Evolutionary conservation across 64 coral and sea anemone species (phyloP), one percentile per base, ranked within the genome.

Genomic region (Stichodactyla helianthus): DNA sequence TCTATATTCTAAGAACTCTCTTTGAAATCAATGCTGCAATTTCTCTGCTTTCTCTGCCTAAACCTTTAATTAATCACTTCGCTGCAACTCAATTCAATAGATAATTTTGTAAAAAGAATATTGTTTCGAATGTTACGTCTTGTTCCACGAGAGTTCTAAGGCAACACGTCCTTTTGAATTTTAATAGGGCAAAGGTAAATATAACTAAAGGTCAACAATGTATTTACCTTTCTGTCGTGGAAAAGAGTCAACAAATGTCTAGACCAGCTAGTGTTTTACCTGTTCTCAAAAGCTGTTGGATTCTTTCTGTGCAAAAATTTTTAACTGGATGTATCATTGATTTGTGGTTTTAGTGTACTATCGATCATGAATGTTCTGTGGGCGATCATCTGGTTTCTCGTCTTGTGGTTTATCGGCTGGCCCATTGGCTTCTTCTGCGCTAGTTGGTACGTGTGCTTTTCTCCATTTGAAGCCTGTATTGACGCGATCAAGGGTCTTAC

Each of bases 311-410:
- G n/a, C 55, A 58, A 58, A 15, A 58, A 15, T 74, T 74, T 74
- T 65, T n/a, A 74, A 26, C 8, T 23, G 10, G 7, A 31, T 74
- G 12, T 25, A 27, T 74, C 9, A 4, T 27, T 65, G 9, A 59
- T 59, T n/a, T 74, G 68, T 31, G 68, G 68, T 74, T 74, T 14
- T 74, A 74, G 68, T 74, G 68, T 74, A 74, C 68, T 25, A 74
- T 74, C 25, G 25, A 74, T 74, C 68, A 94, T 94, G 93, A 94
- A 94, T 79, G 80, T 88, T 84, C 74, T 94, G 79, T 94, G 93
- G 93, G 93, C 93, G 50, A 94, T 94, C 80, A 94, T 94, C 61
- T 94, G 93, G 93, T 84, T 94, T 82, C 84, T 94, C 25, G 88
- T 87, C 7, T 59, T 94, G 16, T 90, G 88, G 71, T 94, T 94